Base-by-base conservation (phyloP, 2,888 invertebrate species). In the Drosophila lacicola region DNA sequence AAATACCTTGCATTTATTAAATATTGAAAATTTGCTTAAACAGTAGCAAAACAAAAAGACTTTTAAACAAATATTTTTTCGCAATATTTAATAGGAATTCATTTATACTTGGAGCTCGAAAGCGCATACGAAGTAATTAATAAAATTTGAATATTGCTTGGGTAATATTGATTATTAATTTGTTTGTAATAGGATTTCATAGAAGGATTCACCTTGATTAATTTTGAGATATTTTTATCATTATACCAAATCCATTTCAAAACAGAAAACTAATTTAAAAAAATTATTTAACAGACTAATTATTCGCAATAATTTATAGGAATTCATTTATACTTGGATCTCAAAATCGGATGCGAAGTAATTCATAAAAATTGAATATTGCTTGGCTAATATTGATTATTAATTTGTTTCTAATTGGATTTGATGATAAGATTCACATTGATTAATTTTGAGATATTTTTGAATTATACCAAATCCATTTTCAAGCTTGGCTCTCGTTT, bases 61-160 rank as follows among this genome's bases (percentile, higher is more conserved):
- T 25, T 34, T 50, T 29, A 19, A 51, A 53, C 45, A 65, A 63
- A 47, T 54, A n/a, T 33, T 55, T n/a, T n/a, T 25, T 29, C 42
- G 1, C 29, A 17, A 37, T 25, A 50, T 64, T 67, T 65, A 34
- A 67, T 55, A 55, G 36, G 29, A 21, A 46, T 46, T 51, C 46
- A 65, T 51, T 60, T 34, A 51, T 17, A 13, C 33, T 9, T 39
- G 14, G 39, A 53, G 11, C 51, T 49, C 11, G 36, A 10, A 45
- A 45, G 25, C 13, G 4, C 11, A 21, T 19, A 36, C 50, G 47
- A 54, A 36, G 53, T 54, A 39, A 17, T 49, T 37, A 36, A 53
- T 36, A 25, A 46, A 49, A 37, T n/a, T 34, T 37, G 45, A 49
- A 33, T 46, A 9, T 14, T 46, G 29, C 29, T 10, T 17, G 17